Evolutionary conservation across 2,113 vertebrate genomes (phyloP).

Genomic region (Neoarius graeffei): DNA sequence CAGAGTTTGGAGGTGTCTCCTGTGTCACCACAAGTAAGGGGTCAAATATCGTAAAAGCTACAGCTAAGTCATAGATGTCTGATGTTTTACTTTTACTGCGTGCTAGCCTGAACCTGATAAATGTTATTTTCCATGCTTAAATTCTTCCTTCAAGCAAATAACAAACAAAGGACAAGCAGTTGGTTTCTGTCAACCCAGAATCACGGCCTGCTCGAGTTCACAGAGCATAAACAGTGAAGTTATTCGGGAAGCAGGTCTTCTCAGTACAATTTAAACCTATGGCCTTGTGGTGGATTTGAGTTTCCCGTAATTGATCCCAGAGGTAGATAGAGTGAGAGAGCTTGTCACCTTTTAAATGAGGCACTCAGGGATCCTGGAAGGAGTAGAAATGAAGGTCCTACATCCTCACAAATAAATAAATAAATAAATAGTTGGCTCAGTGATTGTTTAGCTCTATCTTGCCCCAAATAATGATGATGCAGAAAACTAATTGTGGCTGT

Average conservation of each 20-base stretch:
- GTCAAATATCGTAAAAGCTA: not conserved
- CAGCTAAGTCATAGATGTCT: not conserved
- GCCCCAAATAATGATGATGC: constrained; percentile 2
- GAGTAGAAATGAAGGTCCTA: constrained; percentile 8
- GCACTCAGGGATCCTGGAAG: constrained; percentile 35
- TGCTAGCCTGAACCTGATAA: not conserved
- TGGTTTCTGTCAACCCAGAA: not conserved
- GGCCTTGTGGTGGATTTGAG: constrained; percentile 33
- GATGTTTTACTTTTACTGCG: not conserved
- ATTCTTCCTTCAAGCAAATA: not conserved
- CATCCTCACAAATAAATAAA: not conserved
- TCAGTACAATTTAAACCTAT: constrained; percentile 24
- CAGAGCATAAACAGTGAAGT: not conserved
- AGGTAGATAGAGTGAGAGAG: constrained; percentile 34
- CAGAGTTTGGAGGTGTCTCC: not conserved
- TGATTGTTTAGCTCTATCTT: not conserved
- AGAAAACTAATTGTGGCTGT: not conserved
- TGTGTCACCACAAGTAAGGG: not conserved
- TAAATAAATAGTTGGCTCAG: not conserved
- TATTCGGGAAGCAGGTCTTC: not conserved
- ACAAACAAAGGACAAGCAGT: not conserved
- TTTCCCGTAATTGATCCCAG: constrained; percentile 52
- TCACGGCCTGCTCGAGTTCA: not conserved
- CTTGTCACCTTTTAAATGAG: constrained; percentile 52
- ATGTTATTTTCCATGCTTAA: not conserved